Evolutionary conservation across 2,888 invertebrate species (phyloP), one percentile per base, ranked within the genome.

Genomic region (Sphaerophoria taeniata): DNA sequence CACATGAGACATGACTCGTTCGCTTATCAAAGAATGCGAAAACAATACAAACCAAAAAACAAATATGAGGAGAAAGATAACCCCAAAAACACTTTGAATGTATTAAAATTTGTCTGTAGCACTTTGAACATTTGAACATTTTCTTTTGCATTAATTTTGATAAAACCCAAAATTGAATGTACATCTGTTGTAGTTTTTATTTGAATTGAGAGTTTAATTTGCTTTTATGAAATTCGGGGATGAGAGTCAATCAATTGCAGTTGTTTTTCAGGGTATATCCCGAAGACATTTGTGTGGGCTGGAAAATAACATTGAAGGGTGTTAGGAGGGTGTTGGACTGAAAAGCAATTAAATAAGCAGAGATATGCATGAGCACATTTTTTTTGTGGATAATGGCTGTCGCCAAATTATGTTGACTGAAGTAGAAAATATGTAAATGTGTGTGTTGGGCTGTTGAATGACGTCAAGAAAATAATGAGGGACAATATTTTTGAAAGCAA

Each of bases 181-280:
- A 61, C 61, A 61, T 61, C 61, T 61, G 61, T 63, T 63, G 9
- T n/a, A 31, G 31, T 61, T 43, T 16, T 58, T 4, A n/a, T 43
- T 12, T 24, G 45, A 61, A 47, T 47, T 47, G 47, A 45, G 9
- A 45, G 45, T 31, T 61, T n/a, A 61, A 31, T 61, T 61, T 31
- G 24, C n/a, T 45, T 45, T 61, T 45, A 12, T 33, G 4, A 61
- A n/a, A n/a, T 61, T n/a, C 6, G 47, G 61, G 61, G 47, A 47
- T 45, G 61, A 33, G 31, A 24, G 6, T 43, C 45, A 61, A n/a
- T 16, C 12, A 45, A 61, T 61, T n/a, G 14, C 6, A 60, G 11
- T 43, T 43, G 9, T 4, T 43, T 60, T 60, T 63, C 14, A 33
- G 14, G 45, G 24, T 39, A 45, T 31, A 31, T n/a, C 3, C 24